phyloP scores from a whole-genome alignment of 2,113 vertebrate species.

The Bufo bufo region DNA sequence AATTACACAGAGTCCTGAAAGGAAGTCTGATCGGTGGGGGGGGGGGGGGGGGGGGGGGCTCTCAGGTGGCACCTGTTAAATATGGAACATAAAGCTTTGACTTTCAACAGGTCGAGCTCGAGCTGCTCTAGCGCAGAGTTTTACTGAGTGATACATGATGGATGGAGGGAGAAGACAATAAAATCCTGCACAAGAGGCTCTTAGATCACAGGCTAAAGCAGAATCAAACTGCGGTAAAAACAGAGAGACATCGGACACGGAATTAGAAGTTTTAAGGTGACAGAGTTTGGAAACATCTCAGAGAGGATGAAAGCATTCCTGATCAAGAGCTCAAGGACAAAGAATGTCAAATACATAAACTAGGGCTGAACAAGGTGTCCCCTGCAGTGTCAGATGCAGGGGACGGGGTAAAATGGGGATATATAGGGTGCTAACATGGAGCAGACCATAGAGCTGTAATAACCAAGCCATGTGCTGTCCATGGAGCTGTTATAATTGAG shows the following conservation, averaged over 20 bases:
- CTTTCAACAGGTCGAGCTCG: constrained; percentile 4
- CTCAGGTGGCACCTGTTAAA: not conserved
- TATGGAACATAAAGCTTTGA: constrained; percentile 6
- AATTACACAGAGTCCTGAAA: not conserved
- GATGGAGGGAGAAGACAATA: constrained; percentile 27
- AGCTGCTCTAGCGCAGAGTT: not conserved
- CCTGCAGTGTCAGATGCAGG: not conserved
- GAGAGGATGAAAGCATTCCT: not conserved
- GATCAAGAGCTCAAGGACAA: constrained; percentile 1
- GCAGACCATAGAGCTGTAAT: not conserved
- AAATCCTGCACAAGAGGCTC: constrained; percentile 33
- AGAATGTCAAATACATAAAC: not conserved
- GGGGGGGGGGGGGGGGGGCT: not conserved
- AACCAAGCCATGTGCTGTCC: not conserved
- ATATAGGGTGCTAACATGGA: too few relatives aligned
- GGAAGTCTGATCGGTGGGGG: not conserved
- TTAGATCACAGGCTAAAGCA: constrained; percentile 1
- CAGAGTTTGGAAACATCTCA: not conserved
- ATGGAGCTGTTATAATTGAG: too few relatives aligned
- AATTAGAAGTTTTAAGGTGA: not conserved
- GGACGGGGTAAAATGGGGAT: too few relatives aligned
- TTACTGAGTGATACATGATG: constrained; percentile 35
- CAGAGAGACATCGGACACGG: constrained; percentile 15
- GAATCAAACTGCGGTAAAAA: constrained; percentile 16
- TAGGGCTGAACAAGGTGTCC: too few relatives aligned